These are phyloP conservation scores for Hybos culiciformis DNA, from an alignment of 2,888 invertebrate genomes.

Conservation along the genomic window DNA sequence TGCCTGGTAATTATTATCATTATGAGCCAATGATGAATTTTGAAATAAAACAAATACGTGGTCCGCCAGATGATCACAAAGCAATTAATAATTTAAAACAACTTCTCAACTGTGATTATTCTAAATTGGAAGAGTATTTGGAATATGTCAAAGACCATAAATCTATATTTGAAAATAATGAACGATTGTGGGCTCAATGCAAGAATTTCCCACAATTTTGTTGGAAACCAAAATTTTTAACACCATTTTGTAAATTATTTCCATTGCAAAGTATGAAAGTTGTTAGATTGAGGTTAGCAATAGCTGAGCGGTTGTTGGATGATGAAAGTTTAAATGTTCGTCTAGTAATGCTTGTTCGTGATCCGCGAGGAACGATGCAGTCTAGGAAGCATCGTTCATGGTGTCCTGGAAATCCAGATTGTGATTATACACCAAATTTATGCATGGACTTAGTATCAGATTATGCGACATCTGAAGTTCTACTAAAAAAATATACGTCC, in stretches of 20 bases:
- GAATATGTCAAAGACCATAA: slow-evolving; percentile 61
- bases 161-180: slow-evolving; percentile 75
- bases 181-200: slow-evolving; percentile 71
- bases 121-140: slow-evolving; percentile 59
- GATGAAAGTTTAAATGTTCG: slow-evolving; percentile 62
- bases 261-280: slow-evolving; percentile 84
- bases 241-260: slow-evolving; percentile 66
- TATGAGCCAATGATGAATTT: slow-evolving; percentile 78
- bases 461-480: slow-evolving; percentile 56
- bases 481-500: slow-evolving; percentile 53
- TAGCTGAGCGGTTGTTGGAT: slow-evolving; percentile 55
- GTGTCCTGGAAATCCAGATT: slow-evolving; percentile 59
- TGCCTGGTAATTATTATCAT: slow-evolving; percentile 79
- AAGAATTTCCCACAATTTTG: slow-evolving; percentile 49
- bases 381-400: slow-evolving; percentile 63
- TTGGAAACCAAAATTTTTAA: slow-evolving; percentile 57
- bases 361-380: slow-evolving; percentile 76
- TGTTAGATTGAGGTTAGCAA: slow-evolving; percentile 59
- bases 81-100: slow-evolving; percentile 55
- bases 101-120: slow-evolving; percentile 64
- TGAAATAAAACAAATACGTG: slow-evolving; percentile 68
- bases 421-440: slow-evolving; percentile 59
- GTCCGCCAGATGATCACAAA: slow-evolving; percentile 51
- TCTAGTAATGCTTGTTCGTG: slow-evolving; percentile 65
- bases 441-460: slow-evolving; percentile 75